phyloP scores from a whole-genome alignment of 2,888 invertebrate genomes.

The Trypoxylon attenuatum region DNA sequence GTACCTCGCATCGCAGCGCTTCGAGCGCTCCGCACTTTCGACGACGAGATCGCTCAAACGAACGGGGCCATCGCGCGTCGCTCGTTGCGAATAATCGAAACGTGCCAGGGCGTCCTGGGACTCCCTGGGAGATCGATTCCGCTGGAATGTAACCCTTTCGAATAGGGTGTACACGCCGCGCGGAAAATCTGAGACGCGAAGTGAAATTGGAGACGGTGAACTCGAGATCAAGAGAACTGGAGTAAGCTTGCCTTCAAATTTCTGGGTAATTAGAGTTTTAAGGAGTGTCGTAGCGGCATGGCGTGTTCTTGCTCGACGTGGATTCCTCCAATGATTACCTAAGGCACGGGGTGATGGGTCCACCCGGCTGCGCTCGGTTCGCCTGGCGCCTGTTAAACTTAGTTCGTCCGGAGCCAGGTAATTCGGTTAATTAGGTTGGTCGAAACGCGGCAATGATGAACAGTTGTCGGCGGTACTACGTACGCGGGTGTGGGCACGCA shows the following conservation, averaged over 20 bases:
- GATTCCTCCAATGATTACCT: neutral
- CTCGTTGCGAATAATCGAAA: neutral
- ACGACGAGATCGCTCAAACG: neutral
- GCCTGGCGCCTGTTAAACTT: neutral
- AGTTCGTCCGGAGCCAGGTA: neutral
- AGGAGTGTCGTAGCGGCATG: neutral
- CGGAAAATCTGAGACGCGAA: conserved; percentile 16
- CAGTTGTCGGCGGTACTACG: too few relatives aligned
- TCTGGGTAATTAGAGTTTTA: conserved; percentile 9
- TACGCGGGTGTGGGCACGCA: too few relatives aligned
- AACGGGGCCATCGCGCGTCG: too few relatives aligned
- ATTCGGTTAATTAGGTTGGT: neutral
- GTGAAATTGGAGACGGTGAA: neutral
- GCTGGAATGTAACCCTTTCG: neutral
- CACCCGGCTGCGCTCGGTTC: neutral
- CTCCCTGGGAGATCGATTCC: neutral
- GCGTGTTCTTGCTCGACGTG: neutral
- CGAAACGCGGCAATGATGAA: neutral
- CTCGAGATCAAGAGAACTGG: neutral
- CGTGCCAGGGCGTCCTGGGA: neutral
- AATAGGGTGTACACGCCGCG: neutral
- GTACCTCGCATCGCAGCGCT: neutral
- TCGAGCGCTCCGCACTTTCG: neutral
- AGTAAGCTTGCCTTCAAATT: neutral
- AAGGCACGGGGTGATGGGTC: neutral